Evolutionary conservation across 2,888 invertebrate species (phyloP).

Genomic region (Orthosia cruda): DNA sequence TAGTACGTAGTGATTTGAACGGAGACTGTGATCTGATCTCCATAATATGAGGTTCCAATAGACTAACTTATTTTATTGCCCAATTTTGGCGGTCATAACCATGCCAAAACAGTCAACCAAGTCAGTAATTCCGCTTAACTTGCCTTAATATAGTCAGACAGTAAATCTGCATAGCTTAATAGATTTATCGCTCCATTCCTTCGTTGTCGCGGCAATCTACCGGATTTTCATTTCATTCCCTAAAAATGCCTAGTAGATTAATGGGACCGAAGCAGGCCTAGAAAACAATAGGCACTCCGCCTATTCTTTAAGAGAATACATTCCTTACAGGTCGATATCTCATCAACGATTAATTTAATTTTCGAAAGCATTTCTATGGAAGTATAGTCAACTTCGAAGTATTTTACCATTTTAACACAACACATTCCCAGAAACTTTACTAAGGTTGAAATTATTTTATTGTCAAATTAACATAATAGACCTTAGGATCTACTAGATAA

Average conservation of each 20-base stretch:
- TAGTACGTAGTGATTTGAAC: not conserved
- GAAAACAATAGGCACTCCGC: conserved; percentile 8
- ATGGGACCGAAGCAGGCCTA: not conserved
- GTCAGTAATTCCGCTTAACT: not conserved
- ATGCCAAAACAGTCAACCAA: too few species aligned
- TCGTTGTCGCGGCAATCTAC: not conserved
- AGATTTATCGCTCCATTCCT: not conserved
- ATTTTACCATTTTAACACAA: not conserved
- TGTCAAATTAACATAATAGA: too few species aligned
- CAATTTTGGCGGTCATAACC: not conserved
- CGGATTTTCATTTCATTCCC: not conserved
- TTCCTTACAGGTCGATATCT: conserved; percentile 26
- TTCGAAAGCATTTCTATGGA: conserved; percentile 15
- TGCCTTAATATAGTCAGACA: not conserved
- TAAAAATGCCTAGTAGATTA: not conserved
- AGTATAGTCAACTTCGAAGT: not conserved
- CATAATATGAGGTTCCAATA: not conserved
- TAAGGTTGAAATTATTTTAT: too few species aligned
- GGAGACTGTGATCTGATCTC: not conserved
- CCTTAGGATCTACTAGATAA: too few species aligned
- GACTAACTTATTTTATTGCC: not conserved
- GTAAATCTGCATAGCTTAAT: not conserved
- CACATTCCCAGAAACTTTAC: not conserved
- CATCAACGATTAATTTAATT: conserved; percentile 42
- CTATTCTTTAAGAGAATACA: conserved; percentile 4